phyloP scores from a whole-genome alignment of 1,140 invertebrate species.

The Ips typographus region DNA sequence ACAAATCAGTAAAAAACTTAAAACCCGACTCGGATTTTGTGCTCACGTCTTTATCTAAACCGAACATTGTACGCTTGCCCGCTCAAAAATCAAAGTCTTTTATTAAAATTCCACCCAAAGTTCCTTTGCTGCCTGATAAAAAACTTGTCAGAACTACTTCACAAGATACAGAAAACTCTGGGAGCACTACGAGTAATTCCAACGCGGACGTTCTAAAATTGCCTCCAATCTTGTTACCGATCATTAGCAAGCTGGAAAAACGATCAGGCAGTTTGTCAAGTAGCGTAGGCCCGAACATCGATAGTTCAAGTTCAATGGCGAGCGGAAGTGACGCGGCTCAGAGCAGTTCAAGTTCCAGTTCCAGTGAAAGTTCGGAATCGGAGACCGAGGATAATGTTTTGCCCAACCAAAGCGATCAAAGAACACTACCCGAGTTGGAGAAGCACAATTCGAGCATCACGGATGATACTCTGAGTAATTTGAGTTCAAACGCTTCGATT shows the following conservation, averaged over 20 bases:
- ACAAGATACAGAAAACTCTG: constrained; percentile 58
- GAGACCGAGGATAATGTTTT: constrained; percentile 25
- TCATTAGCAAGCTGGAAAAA: constrained; percentile 52
- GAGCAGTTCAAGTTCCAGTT: constrained; percentile 27
- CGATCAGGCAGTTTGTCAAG: constrained; percentile 60
- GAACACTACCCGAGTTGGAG: not conserved
- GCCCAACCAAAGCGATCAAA: not conserved
- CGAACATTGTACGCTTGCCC: constrained; percentile 4
- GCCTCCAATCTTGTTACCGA: constrained; percentile 70
- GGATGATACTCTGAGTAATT: constrained; percentile 35
- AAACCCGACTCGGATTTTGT: constrained; percentile 48
- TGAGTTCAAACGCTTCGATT: constrained; percentile 36
- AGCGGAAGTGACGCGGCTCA: constrained; percentile 40
- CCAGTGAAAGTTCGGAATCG: constrained; percentile 30
- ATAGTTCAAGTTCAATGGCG: constrained; percentile 63
- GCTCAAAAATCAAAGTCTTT: constrained; percentile 21
- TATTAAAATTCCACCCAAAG: constrained; percentile 38
- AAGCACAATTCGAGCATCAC: constrained; percentile 10
- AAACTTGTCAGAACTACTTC: constrained; percentile 53
- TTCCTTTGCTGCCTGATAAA: constrained; percentile 43
- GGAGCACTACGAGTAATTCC: constrained; percentile 49
- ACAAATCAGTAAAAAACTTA: constrained; percentile 44
- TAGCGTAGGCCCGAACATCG: constrained; percentile 65
- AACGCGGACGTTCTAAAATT: constrained; percentile 60
- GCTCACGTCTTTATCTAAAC: constrained; percentile 42